Percentiles rank a stretch among this genome's conserved stretches.
Conservation (phyloP, 2,888 invertebrate genomes). For the Dexiosoma caninum region DNA sequence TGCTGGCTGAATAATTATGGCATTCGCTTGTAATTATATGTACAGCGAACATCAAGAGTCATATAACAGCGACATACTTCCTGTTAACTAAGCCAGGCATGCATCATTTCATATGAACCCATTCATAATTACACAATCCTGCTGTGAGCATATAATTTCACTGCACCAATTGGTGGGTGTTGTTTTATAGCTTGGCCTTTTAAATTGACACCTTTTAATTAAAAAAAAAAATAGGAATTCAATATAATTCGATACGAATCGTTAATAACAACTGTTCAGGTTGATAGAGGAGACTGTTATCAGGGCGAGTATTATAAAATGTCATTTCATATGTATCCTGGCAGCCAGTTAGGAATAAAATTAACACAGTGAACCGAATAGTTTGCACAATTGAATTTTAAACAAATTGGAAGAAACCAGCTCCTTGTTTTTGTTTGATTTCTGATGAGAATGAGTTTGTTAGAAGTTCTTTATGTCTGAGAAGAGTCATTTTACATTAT, state of each 20-base stretch:
- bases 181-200: conserved; percentile 27
- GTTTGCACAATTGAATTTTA: conserved; percentile 6
- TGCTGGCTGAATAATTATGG: conserved; percentile 37
- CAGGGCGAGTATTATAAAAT: background rate
- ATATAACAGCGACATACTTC: conserved; percentile 44
- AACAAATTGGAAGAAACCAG: background rate
- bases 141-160: conserved; percentile 18
- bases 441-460: too few species aligned
- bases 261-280: conserved; percentile 26
- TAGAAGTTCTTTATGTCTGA: too few species aligned
- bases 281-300: background rate
- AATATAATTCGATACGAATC: conserved; percentile 1
- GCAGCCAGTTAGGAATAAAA: conserved; percentile 51
- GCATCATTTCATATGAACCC: background rate
- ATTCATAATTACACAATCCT: background rate
- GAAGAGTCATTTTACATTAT: too few species aligned
- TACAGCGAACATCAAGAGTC: conserved; percentile 34
- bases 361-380: conserved; percentile 34
- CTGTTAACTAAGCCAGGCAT: conserved; percentile 6
- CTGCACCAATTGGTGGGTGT: conserved; percentile 22
- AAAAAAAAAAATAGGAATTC: conserved; percentile 25
- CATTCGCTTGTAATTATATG: conserved; percentile 49
- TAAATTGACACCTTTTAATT: conserved; percentile 54
- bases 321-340: conserved; percentile 13
- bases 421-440: too few species aligned